Evolutionary conservation across 2,797 vertebrate genomes (phyloP), one percentile per base, ranked within the genome.

Genomic region (Lophius americanus): DNA sequence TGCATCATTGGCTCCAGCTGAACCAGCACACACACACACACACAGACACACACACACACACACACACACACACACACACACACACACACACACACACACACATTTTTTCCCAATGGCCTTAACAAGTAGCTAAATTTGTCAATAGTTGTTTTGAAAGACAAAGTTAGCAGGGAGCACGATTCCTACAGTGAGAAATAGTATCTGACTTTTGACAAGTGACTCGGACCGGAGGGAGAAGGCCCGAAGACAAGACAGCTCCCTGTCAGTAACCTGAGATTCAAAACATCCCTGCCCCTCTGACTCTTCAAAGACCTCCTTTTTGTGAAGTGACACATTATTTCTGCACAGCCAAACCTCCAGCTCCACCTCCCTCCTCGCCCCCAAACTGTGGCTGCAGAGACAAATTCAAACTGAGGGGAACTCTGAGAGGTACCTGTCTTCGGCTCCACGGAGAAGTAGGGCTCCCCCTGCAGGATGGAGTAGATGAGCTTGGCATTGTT

Each of bases 371-470:
- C 23, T 11, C 5, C 37, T 0, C 53, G 32, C 33, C 6, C 42
- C 23, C 1, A 13, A 13, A 14, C 38, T 36, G 23, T 47, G 36
- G 12, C 7, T 55, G 9, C 1, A 36, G 14, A 49, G 43, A 57
- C 3, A 7, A 23, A 8, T 23, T 7, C 12, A 49, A 7, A 49
- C 23, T 4, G 10, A 76, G 54, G 51, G 35, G 23, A 23, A 1
- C 32, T 23, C 42, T 23, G 14, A 7, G 8, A 4, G 6, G 12
- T 79, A 99, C 98, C 98, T 85, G 98, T 98, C 72, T 95, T 98
- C 32, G 96, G 95, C 82, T 99, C 96, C 89, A 98, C 94, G 23
- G 96, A 97, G 91, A 99, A 99, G 89, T 99, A 99, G 6, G 98
- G 95, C 73, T 96, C 97, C 76, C 96, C 97, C 82, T 95, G 94